Conservation (phyloP, 2,888 invertebrate species). For the Hoplodrina blanda region DNA sequence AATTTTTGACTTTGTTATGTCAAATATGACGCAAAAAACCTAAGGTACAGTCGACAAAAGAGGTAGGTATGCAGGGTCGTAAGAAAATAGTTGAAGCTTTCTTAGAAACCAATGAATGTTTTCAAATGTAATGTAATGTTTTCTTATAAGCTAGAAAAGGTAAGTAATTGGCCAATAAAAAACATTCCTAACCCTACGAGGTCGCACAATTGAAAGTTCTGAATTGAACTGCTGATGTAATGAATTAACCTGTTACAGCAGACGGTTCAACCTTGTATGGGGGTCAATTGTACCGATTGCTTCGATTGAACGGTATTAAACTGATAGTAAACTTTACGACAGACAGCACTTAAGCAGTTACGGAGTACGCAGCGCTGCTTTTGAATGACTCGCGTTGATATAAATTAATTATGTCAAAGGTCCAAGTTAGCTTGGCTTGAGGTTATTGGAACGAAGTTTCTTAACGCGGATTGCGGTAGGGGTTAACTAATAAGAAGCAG, state of each 20-base stretch:
- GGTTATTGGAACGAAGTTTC: no score
- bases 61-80: no score
- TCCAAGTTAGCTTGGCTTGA: not conserved
- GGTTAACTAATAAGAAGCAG: no score
- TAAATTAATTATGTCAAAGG: not conserved
- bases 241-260: constrained; percentile 79
- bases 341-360: constrained; percentile 57
- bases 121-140: no score
- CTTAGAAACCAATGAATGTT: no score
- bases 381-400: constrained; percentile 41
- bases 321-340: constrained; percentile 66
- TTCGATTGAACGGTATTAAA: constrained; percentile 51
- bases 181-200: constrained; percentile 55
- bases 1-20: no score
- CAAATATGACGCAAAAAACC: no score
- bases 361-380: not conserved
- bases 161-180: not conserved
- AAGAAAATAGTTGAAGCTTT: no score
- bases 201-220: constrained; percentile 76
- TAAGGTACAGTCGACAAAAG: no score
- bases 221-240: constrained; percentile 85
- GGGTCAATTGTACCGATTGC: constrained; percentile 71
- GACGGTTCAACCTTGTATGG: constrained; percentile 61
- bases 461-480: no score
- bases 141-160: not conserved